Evolutionary conservation across 2,113 vertebrate genomes (phyloP).

Genomic region (Uria aalge): DNA sequence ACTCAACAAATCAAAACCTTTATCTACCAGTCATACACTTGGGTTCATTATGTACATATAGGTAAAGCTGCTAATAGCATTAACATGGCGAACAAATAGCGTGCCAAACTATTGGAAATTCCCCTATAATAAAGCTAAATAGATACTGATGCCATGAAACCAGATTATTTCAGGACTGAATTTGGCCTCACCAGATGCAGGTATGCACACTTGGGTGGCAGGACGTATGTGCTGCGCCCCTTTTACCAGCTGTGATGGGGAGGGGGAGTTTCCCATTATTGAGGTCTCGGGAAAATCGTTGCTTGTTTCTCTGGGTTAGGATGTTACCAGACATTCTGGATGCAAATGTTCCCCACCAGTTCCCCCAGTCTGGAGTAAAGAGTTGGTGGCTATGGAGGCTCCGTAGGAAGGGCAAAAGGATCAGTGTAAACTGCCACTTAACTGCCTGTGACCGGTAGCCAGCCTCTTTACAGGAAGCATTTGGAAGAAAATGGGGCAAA

Average conservation of each 20-base stretch:
- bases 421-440: neutral
- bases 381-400: neutral
- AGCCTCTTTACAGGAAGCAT: neutral
- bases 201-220: neutral
- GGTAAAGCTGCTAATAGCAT: neutral
- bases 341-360: neutral
- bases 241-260: neutral
- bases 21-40: neutral
- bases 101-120: neutral
- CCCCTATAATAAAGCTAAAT: neutral
- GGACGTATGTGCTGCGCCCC: rapidly evolving
- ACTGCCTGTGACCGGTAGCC: neutral
- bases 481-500: neutral
- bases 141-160: neutral
- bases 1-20: neutral
- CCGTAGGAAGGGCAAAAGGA: neutral
- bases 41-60: neutral
- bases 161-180: neutral
- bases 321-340: neutral
- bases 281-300: neutral
- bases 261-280: rapidly evolving
- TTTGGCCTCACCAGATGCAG: neutral
- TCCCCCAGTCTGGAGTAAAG: neutral
- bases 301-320: neutral
- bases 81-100: neutral